Evolutionary conservation across 2,113 vertebrate genomes (phyloP).

Genomic region (Formicarius rufipectus): DNA sequence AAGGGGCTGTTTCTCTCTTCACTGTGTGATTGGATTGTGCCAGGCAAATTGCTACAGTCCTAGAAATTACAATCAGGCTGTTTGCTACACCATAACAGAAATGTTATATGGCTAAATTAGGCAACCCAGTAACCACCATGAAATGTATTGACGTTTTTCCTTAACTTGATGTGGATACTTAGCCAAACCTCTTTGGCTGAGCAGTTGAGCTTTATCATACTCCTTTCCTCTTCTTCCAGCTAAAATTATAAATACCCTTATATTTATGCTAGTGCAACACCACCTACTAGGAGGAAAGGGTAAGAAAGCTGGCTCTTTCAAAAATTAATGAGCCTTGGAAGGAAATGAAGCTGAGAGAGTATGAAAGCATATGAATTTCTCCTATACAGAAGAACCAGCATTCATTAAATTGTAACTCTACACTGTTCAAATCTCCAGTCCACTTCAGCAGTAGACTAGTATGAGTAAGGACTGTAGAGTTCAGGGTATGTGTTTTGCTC

Average conservation of each 20-base stretch:
- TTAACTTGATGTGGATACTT: slow-evolving; percentile 23
- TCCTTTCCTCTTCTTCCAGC: slow-evolving; percentile 21
- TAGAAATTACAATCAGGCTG: background rate
- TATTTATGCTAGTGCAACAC: slow-evolving; percentile 60
- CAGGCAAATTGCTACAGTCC: background rate
- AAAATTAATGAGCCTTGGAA: slow-evolving; percentile 70
- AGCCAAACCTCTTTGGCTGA: slow-evolving; percentile 31
- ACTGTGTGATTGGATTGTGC: background rate
- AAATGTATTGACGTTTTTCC: background rate
- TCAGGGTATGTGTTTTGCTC: background rate
- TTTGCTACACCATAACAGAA: background rate
- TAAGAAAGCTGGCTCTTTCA: slow-evolving; percentile 65
- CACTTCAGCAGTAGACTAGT: slow-evolving; percentile 28
- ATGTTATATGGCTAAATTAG: background rate
- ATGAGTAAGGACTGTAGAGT: slow-evolving; percentile 7
- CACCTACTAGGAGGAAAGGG: slow-evolving; percentile 60
- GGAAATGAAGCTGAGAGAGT: slow-evolving; percentile 67
- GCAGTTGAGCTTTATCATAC: slow-evolving; percentile 46
- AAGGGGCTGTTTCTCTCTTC: background rate
- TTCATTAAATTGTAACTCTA: slow-evolving; percentile 63
- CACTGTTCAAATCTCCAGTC: slow-evolving; percentile 36
- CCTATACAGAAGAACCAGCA: slow-evolving; percentile 46
- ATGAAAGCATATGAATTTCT: slow-evolving; percentile 65
- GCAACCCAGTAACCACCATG: slow-evolving; percentile 7
- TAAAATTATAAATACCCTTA: slow-evolving; percentile 42